Base-by-base conservation (phyloP, 2,888 invertebrate species). In the Andrena haemorrhoa region DNA sequence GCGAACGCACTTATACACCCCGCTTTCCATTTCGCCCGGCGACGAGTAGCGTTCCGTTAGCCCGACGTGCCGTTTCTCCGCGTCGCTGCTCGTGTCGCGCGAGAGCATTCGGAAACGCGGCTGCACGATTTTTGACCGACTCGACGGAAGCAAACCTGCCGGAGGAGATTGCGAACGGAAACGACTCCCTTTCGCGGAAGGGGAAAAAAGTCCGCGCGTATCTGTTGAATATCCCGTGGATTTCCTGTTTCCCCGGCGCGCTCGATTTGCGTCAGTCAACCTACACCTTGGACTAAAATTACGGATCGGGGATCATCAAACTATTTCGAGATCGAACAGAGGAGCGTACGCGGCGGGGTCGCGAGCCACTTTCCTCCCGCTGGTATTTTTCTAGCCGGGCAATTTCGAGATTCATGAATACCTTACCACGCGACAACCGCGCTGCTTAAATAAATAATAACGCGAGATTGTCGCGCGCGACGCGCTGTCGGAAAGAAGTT, bases 271-370 rank as follows among this genome's bases (percentile, higher is more conserved):
- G 93, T 92, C 91, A 91, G 76, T 79, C 90, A 89, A 91, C 91
- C 92, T 93, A 92, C 91, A 91, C 91, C 87, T 92, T 88, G 89
- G 84, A 91, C 92, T 91, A 91, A 92, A 92, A 91, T 92, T 91
- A 91, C 83, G 88, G 86, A 91, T 90, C 88, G 85, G 82, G 86
- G 85, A 88, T 86, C 88, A 84, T 89, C 81, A 80, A 88, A 88
- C 88, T 92, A 91, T 92, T 91, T 91, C 78, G 79, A 88, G 89
- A 74, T 76, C 60, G 26, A 66, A 80, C 76, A 70, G 81, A 53
- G 41, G 65, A 68, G 79, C 58, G 66, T 31, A 65, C 58, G 66
- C 33, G 12, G 60, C 23, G 33, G 23, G n/a, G 16, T 63, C 51
- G 58, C 33, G 56, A 41, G 20, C 33, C 49, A 33, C 72, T 66